These are phyloP conservation scores for Watsonalla binaria DNA, from an alignment of 2,888 invertebrate genomes.

Conservation along the genomic window DNA sequence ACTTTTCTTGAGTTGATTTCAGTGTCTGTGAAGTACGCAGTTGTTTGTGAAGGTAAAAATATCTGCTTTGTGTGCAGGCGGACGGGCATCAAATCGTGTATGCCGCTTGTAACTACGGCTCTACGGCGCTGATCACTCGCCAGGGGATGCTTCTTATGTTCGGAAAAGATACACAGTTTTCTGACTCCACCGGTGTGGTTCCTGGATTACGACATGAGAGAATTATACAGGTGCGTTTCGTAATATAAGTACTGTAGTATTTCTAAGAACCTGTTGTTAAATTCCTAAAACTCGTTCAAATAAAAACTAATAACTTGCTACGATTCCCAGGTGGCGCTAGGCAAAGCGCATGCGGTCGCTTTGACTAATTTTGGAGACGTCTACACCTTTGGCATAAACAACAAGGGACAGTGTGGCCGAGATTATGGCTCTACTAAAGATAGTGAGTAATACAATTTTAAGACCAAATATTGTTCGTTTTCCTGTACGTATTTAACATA, in stretches of 20 bases:
- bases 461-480: no score
- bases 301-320: neutral
- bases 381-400: slow-evolving; percentile 97
- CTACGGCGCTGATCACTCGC: slow-evolving; percentile 93
- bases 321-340: slow-evolving; percentile 85
- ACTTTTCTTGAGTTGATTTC: neutral
- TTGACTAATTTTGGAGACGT: slow-evolving; percentile 93
- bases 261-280: neutral
- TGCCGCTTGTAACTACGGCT: slow-evolving; percentile 96
- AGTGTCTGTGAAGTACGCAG: neutral
- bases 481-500: neutral
- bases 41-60: neutral
- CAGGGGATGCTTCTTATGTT: slow-evolving; percentile 95
- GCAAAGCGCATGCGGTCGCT: slow-evolving; percentile 97
- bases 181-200: slow-evolving; percentile 86
- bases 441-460: slow-evolving; percentile 49
- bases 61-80: slow-evolving; percentile 35
- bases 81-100: slow-evolving; percentile 90
- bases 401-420: slow-evolving; percentile 98
- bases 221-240: slow-evolving; percentile 77
- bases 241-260: no score
- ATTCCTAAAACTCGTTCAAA: neutral
- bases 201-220: slow-evolving; percentile 85
- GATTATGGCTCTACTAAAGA: slow-evolving; percentile 84
- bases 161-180: slow-evolving; percentile 94